These are phyloP conservation scores for Heliconius erato DNA, from an alignment of 2,888 invertebrate genomes.

Conservation along the genomic window DNA sequence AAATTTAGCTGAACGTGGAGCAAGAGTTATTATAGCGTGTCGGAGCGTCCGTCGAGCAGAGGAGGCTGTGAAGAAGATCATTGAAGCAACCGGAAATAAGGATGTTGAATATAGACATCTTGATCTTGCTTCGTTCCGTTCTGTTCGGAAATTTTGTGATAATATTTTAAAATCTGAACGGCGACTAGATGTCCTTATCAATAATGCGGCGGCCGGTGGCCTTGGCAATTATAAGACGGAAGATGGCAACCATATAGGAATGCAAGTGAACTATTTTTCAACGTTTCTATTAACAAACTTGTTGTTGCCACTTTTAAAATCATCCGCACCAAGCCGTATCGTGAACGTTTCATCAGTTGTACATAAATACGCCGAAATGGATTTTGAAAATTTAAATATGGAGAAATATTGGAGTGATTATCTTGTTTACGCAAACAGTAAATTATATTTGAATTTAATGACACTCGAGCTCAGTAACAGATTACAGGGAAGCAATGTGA, in stretches of 20 bases:
- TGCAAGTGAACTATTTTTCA: conserved; percentile 90
- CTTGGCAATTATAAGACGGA: conserved; percentile 83
- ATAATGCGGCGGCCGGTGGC: conserved; percentile 86
- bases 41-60: conserved; percentile 73
- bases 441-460: conserved; percentile 88
- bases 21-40: conserved; percentile 82
- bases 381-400: conserved; percentile 81
- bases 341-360: conserved; percentile 87
- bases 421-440: conserved; percentile 81
- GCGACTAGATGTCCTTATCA: conserved; percentile 85
- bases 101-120: conserved; percentile 72
- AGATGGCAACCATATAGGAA: conserved; percentile 89
- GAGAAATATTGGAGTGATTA: conserved; percentile 83
- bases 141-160: conserved; percentile 85
- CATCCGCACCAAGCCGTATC: conserved; percentile 87
- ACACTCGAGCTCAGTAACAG: conserved; percentile 86
- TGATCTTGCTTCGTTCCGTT: conserved; percentile 78
- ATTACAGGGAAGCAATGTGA: conserved; percentile 87
- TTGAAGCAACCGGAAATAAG: conserved; percentile 71
- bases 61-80: conserved; percentile 73
- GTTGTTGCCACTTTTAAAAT: conserved; percentile 81
- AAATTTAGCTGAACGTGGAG: conserved; percentile 82
- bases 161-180: conserved; percentile 80
- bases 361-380: conserved; percentile 81
- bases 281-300: conserved; percentile 90